Evolutionary conservation across 2,888 invertebrate genomes (phyloP), one percentile per base, ranked within the genome.

Genomic region (Graphium colonna): DNA sequence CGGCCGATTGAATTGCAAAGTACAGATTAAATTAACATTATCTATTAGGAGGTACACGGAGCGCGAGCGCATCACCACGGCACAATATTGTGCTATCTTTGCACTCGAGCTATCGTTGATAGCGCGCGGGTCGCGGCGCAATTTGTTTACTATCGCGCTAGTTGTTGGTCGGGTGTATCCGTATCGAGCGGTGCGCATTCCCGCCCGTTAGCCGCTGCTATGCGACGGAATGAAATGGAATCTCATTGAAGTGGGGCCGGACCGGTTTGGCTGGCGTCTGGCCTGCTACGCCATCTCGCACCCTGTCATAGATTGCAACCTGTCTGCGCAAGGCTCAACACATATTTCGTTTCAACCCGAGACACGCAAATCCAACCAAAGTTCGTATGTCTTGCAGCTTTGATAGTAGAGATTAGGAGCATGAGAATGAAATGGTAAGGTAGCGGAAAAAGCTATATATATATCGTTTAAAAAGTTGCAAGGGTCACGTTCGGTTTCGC

Each of bases 191-290:
- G 63, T 68, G 68, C 67, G 65, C 67, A 65, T 70, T 68, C 69
- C 71, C 63, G 75, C 74, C 87, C 86, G 87, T 88, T 88, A 87
- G 73, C 81, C 75, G 73, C 73, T 73, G 80, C 85, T 88, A 87
- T 88, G 86, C 84, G 80, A 79, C 75, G 82, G 79, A 82, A 82
- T 82, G 82, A 84, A 86, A 85, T 79, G 84, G 88, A 88, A 88
- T 89, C 83, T 88, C 84, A 87, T 88, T 86, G 87, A 85, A 82
- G 82, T 79, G 72, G 70, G 77, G 78, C 78, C 73, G 77, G 75
- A 87, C 88, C 85, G 86, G 87, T 88, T 86, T 76, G 59, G 57
- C 71, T n/a, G n/a, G n/a, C n/a, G n/a, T n/a, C n/a, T n/a, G n/a
- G n/a, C n/a, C n/a, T n/a, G n/a, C n/a, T n/a, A n/a, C n/a, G n/a